Percentiles rank a stretch among this genome's conserved stretches.
phyloP scores from a whole-genome alignment of 2,797 vertebrate species.

The Dicrostonyx torquatus region DNA sequence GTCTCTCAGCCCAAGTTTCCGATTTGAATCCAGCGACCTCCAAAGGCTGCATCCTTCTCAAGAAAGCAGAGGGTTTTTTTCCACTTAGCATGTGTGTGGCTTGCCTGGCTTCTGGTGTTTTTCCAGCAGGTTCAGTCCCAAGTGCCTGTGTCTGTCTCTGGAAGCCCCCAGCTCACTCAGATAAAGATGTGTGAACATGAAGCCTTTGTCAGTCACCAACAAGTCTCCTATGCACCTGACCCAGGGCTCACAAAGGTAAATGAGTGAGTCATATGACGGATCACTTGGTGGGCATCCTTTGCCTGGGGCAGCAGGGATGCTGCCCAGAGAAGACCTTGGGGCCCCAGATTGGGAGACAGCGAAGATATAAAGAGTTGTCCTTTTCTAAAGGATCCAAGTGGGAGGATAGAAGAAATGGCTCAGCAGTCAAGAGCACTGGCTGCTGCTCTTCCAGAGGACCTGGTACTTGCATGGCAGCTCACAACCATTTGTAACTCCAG shows the following conservation, averaged over 20 bases:
- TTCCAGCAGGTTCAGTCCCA: neutral
- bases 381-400: neutral
- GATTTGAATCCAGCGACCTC: slow-evolving; percentile 71
- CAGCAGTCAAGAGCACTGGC: too few species aligned
- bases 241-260: neutral
- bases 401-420: neutral
- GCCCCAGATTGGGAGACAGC: neutral
- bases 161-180: neutral
- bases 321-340: neutral
- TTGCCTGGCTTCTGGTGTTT: neutral
- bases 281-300: fast-evolving
- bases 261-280: neutral
- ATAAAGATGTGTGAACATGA: neutral
- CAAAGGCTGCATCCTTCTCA: neutral
- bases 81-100: neutral
- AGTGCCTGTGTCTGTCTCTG: neutral
- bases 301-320: neutral
- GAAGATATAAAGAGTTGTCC: neutral
- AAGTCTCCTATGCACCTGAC: neutral
- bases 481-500: neutral
- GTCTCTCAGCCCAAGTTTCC: slow-evolving; percentile 7
- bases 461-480: neutral
- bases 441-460: neutral
- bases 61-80: neutral
- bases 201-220: neutral